Conservation (phyloP, 1,140 invertebrate genomes). For the Mycetomoellerius zeteki region DNA sequence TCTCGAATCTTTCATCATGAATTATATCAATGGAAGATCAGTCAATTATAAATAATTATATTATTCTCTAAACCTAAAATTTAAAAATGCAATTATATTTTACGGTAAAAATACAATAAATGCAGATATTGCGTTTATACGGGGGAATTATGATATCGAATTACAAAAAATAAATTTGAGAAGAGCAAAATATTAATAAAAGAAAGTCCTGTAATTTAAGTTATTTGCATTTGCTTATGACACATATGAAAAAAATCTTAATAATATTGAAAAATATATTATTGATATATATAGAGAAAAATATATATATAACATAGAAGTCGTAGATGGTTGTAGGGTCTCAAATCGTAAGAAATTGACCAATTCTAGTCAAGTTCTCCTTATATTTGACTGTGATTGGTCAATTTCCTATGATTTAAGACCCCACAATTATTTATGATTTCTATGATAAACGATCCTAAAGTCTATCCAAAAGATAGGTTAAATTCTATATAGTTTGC, state of each 20-base stretch:
- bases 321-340: no score
- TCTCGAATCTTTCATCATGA: slow-evolving; percentile 47
- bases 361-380: no score
- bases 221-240: slow-evolving; percentile 1
- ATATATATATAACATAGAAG: no score
- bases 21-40: slow-evolving; percentile 34
- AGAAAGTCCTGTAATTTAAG: neutral
- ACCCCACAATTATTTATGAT: no score
- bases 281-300: no score
- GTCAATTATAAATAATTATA: neutral
- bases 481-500: no score
- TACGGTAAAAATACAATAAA: neutral
- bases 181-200: neutral
- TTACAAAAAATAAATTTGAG: neutral
- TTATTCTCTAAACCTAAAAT: neutral
- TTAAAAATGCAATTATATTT: neutral
- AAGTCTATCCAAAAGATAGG: no score
- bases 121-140: neutral
- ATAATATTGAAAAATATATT: neutral
- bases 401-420: no score
- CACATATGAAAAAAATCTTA: neutral
- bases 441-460: no score
- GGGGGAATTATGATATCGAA: neutral
- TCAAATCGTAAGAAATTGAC: no score
- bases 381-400: no score